Evolutionary conservation across 1,140 invertebrate genomes (phyloP), one percentile per base, ranked within the genome.

Genomic region (Ephestia elutella): DNA sequence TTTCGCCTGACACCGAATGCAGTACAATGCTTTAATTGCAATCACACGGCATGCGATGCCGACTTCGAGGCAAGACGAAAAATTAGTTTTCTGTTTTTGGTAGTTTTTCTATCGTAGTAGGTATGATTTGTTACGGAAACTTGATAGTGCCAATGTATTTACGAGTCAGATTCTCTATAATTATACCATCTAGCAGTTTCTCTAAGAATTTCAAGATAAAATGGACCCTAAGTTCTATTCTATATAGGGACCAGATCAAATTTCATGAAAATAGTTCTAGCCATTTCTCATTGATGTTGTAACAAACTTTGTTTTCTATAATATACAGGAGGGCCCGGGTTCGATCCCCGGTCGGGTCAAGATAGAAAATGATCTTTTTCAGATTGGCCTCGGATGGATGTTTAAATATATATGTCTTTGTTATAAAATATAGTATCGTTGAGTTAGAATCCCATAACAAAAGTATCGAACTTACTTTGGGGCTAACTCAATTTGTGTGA

Each of bases 1-100:
- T 11, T 20, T 21, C 17, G 30, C 30, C 30, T 32, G 30, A 32
- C 49, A 20, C 49, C 20, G 20, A 21, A 10, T 19, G 20, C 20
- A 50, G 18, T 20, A 2, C 18, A 20, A 50, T 25, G 49, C 49
- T 17, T 50, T 50, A 50, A 50, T 50, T 50, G 19, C 49, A 50
- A 21, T 50, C 18, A 20, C 18, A 50, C 18, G 18, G 19, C 49
- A 50, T 50, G 49, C 49, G n/a, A 50, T 50, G 18, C 49, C 20
- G 5, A 20, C 15, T 20, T 50, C 9, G 18, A 20, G 10, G 20
- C 9, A 20, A 20, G 17, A 18, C 49, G 18, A 50, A 20, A 50
- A 50, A 50, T 20, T 20, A 50, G 18, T 44, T 44, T 44, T 44
- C 15, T 2, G n/a, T 44, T 17, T 9, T 44, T 44, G 15, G 10